phyloP scores from a whole-genome alignment of 2,888 invertebrate species.

The Zhuqinia jingwanae region DNA sequence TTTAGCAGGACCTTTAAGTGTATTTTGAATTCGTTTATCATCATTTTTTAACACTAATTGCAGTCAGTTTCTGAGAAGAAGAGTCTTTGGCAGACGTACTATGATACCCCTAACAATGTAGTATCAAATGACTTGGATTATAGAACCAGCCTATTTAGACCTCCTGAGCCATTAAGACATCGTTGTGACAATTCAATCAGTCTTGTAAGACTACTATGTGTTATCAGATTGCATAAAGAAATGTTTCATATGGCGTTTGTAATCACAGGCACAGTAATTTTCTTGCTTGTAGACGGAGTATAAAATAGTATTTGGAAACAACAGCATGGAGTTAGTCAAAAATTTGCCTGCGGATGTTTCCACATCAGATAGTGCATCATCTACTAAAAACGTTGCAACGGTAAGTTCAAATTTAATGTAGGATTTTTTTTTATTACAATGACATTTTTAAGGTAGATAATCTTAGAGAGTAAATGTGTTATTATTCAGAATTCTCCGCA shows the following conservation, averaged over 20 bases:
- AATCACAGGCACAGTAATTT: too few relatives aligned
- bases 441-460: too few relatives aligned
- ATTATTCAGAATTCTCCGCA: conserved; percentile 81
- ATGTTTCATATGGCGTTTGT: neutral
- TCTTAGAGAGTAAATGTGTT: too few relatives aligned
- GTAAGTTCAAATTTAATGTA: conserved; percentile 12
- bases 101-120: conserved; percentile 52
- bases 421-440: too few relatives aligned
- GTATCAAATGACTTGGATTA: conserved; percentile 28
- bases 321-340: conserved; percentile 33
- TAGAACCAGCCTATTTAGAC: conserved; percentile 53
- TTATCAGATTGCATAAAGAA: neutral
- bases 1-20: neutral
- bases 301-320: conserved; percentile 46
- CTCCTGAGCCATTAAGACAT: conserved; percentile 51
- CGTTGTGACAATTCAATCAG: conserved; percentile 76
- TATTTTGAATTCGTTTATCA: conserved; percentile 46
- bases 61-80: conserved; percentile 75
- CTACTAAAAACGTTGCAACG: neutral
- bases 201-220: conserved; percentile 55
- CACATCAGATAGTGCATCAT: neutral
- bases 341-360: neutral
- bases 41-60: too few relatives aligned
- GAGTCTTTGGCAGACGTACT: conserved; percentile 69
- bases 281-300: conserved; percentile 52